These are phyloP conservation scores for Protonibea diacanthus DNA, from an alignment of 2,797 vertebrate genomes.

Conservation along the genomic window DNA sequence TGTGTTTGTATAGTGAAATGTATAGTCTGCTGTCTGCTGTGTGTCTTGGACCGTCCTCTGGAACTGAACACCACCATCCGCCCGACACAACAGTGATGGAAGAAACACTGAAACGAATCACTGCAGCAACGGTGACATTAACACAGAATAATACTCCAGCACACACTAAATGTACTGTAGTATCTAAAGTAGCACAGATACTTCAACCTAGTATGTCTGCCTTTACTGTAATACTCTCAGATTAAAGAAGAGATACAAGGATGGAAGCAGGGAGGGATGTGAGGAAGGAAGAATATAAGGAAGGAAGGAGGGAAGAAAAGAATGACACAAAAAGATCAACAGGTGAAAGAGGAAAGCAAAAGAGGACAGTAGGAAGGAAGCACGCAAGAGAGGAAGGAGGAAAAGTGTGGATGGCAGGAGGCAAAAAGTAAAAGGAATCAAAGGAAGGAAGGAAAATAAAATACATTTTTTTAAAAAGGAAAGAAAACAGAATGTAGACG, in stretches of 20 bases:
- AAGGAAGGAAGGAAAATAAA: background rate
- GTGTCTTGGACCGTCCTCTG: conserved; percentile 18
- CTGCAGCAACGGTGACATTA: background rate
- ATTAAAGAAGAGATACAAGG: background rate
- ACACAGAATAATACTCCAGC: background rate
- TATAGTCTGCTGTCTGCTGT: conserved; percentile 56
- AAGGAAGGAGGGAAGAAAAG: background rate
- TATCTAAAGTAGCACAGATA: background rate
- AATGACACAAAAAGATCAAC: background rate
- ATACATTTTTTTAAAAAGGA: background rate
- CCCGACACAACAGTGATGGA: background rate
- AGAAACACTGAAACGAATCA: conserved; percentile 6
- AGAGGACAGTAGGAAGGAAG: background rate
- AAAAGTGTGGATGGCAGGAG: background rate
- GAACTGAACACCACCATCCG: conserved; percentile 4
- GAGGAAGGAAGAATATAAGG: background rate
- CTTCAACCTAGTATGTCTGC: background rate
- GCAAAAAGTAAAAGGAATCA: background rate
- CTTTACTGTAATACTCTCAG: background rate
- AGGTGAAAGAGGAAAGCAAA: background rate
- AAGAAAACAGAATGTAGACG: background rate
- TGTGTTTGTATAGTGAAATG: conserved; percentile 61
- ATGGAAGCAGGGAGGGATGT: too few relatives aligned
- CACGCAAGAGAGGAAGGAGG: background rate
- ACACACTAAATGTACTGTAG: background rate